These are phyloP conservation scores for Pomacea canaliculata DNA, from an alignment of 2,888 invertebrate species.

Conservation along the genomic window DNA sequence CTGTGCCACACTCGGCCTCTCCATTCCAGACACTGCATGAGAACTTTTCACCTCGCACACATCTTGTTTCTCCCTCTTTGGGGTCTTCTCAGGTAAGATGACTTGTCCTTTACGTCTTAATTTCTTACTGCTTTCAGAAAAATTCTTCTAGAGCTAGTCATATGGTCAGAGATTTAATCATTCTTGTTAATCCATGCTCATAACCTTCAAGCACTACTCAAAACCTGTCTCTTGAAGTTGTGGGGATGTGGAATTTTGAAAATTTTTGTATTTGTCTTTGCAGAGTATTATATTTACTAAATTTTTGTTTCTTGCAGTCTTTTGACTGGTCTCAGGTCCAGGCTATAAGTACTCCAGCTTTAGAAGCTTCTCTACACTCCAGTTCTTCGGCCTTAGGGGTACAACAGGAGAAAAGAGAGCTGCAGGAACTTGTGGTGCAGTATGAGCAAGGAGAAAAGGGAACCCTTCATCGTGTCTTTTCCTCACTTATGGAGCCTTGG, in stretches of 20 bases:
- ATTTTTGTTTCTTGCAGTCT: conserved; percentile 11
- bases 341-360: conserved; percentile 1
- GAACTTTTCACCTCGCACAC: conserved; percentile 36
- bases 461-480: conserved; percentile 73
- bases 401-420: conserved; percentile 2
- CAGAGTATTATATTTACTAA: too few relatives aligned
- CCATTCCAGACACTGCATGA: conserved; percentile 43
- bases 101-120: background rate
- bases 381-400: background rate
- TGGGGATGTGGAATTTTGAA: too few relatives aligned
- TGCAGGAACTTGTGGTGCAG: conserved; percentile 33
- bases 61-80: conserved; percentile 41
- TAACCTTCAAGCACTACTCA: too few relatives aligned
- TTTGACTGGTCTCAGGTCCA: conserved; percentile 29
- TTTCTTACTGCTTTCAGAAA: background rate
- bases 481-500: conserved; percentile 75
- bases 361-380: background rate
- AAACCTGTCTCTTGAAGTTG: too few relatives aligned
- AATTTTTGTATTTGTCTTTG: too few relatives aligned
- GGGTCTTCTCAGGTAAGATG: conserved; percentile 36
- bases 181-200: too few relatives aligned
- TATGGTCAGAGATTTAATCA: too few relatives aligned
- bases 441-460: conserved; percentile 74
- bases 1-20: conserved; percentile 33
- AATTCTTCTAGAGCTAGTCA: background rate